Percentiles rank a stretch among this genome's conserved stretches.
Evolutionary conservation across 2,888 invertebrate species (phyloP).

Genomic region (Calameuta idolon): DNA sequence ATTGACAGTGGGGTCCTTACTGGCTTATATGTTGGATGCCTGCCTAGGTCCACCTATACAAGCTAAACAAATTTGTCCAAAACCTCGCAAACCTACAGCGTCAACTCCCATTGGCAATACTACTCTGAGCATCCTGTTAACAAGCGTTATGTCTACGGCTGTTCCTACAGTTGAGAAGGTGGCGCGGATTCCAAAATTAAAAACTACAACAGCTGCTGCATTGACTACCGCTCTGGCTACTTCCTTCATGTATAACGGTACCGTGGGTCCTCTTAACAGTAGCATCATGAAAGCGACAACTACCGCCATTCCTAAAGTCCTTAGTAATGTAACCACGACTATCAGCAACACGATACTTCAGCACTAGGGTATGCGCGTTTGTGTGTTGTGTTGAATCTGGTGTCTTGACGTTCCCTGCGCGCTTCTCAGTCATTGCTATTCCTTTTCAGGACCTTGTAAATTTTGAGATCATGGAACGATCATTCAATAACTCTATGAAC

Average conservation of each 20-base stretch:
- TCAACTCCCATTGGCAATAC: conserved; percentile 35
- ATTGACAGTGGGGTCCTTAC: conserved; percentile 83
- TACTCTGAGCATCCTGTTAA: conserved; percentile 46
- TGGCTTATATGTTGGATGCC: conserved; percentile 82
- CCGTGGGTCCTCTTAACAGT: conserved; percentile 40
- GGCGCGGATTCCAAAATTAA: conserved; percentile 45
- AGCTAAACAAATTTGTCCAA: conserved; percentile 56
- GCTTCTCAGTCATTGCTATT: neutral
- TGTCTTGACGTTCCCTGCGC: conserved; percentile 13
- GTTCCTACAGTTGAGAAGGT: conserved; percentile 42
- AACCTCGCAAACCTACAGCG: conserved; percentile 36
- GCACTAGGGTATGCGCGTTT: conserved; percentile 31
- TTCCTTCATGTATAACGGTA: conserved; percentile 45
- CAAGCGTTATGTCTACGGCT: conserved; percentile 49
- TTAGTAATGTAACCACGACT: conserved; percentile 48
- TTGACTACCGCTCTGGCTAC: conserved; percentile 46
- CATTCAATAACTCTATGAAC: neutral
- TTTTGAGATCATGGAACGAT: neutral
- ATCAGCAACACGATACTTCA: conserved; percentile 52
- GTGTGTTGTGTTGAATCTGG: conserved; percentile 43
- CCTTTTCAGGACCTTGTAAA: neutral
- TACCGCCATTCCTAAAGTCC: conserved; percentile 48
- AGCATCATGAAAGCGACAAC: conserved; percentile 43
- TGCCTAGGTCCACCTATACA: conserved; percentile 58
- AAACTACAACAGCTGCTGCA: conserved; percentile 43